These are phyloP conservation scores for Dasypogon diadema DNA, from an alignment of 2,888 invertebrate genomes.

Conservation along the genomic window DNA sequence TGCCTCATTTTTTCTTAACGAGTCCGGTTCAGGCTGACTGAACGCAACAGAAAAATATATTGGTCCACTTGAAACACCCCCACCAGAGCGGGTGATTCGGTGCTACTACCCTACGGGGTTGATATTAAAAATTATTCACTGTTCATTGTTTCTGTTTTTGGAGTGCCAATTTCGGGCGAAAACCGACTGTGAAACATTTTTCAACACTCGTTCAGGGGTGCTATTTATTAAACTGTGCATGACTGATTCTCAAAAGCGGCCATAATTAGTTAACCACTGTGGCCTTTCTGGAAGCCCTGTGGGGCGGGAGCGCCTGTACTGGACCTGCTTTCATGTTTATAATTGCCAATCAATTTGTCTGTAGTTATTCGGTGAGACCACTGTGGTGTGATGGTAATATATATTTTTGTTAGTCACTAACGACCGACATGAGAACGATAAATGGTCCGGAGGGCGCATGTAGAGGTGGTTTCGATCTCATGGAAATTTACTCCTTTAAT, in stretches of 20 bases:
- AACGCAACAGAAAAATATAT: too few species aligned
- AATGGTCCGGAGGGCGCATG: background rate
- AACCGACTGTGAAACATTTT: background rate
- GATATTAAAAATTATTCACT: constrained; percentile 29
- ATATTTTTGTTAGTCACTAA: constrained; percentile 35
- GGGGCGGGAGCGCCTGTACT: background rate
- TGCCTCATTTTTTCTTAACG: background rate
- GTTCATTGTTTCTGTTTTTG: constrained; percentile 14
- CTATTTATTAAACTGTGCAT: constrained; percentile 29
- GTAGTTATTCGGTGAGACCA: constrained; percentile 15
- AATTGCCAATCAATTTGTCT: constrained; percentile 43
- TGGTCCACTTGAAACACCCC: too few species aligned
- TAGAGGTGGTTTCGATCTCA: background rate
- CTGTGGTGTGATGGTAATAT: constrained; percentile 19
- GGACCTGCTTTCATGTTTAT: constrained; percentile 34
- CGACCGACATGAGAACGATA: constrained; percentile 18
- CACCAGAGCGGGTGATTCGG: too few species aligned
- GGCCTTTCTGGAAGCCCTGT: background rate
- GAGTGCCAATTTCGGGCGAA: background rate
- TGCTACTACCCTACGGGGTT: too few species aligned
- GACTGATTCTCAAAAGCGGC: constrained; percentile 3
- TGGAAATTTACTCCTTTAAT: background rate
- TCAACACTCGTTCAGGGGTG: background rate
- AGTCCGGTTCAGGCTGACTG: too few species aligned
- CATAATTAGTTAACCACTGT: constrained; percentile 1